Evolutionary conservation across 2,888 invertebrate genomes (phyloP).

Genomic region (Dyspetes luteomarginatus): DNA sequence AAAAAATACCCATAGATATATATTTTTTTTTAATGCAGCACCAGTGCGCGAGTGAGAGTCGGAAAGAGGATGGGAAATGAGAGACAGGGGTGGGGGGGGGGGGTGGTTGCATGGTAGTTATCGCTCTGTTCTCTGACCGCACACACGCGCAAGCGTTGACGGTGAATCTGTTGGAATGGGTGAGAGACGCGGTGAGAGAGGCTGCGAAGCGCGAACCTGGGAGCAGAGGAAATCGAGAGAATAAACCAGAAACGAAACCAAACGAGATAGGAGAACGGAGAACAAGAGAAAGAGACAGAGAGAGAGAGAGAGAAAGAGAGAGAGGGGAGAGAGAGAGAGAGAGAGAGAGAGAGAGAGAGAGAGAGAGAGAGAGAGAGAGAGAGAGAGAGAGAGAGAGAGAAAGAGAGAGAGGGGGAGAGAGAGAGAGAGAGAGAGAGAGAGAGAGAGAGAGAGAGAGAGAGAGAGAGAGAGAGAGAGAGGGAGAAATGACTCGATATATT

Average conservation of each 20-base stretch:
- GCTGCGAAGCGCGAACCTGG: not conserved
- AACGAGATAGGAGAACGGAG: conserved; percentile 5
- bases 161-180: not conserved
- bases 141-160: conserved; percentile 13
- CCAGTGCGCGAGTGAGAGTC: conserved; percentile 1
- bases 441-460: too few species aligned
- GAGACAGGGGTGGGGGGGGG: not conserved
- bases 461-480: too few species aligned
- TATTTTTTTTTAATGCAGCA: conserved; percentile 39
- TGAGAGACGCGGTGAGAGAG: conserved; percentile 1
- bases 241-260: conserved; percentile 28
- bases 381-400: too few species aligned
- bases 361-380: too few species aligned
- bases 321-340: too few species aligned
- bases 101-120: conserved; percentile 34
- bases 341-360: too few species aligned
- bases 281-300: too few species aligned
- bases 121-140: conserved; percentile 42
- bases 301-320: too few species aligned
- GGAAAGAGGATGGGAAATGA: not conserved
- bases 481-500: conserved; percentile 37
- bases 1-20: not conserved
- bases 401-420: too few species aligned
- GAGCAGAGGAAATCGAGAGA: conserved; percentile 14
- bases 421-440: too few species aligned